These are phyloP conservation scores for Chymomyza costata DNA, from an alignment of 1,140 invertebrate species.

Conservation along the genomic window DNA sequence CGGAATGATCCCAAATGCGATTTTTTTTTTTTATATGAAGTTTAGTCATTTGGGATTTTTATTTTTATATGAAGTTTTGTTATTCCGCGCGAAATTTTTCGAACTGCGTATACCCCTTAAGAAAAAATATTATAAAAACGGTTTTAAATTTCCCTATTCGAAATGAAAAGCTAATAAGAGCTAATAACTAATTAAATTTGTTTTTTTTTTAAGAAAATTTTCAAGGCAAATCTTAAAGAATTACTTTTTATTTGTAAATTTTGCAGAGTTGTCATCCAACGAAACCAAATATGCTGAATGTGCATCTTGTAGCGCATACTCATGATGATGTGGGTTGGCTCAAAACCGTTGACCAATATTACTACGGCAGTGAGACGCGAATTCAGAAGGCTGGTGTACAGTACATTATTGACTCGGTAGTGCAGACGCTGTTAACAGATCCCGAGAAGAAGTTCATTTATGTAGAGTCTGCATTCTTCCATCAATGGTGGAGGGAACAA, in stretches of 20 bases:
- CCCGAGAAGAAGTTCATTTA: slow-evolving; percentile 83
- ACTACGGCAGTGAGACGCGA: slow-evolving; percentile 77
- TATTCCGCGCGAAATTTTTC: too few relatives aligned
- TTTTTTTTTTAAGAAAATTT: background rate
- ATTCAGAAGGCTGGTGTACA: slow-evolving; percentile 90
- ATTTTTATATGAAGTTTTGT: too few relatives aligned
- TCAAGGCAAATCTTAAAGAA: background rate
- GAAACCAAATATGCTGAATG: slow-evolving; percentile 78
- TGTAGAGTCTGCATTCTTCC: slow-evolving; percentile 92
- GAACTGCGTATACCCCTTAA: background rate
- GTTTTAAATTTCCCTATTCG: too few relatives aligned
- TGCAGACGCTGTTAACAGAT: slow-evolving; percentile 85
- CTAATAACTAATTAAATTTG: background rate
- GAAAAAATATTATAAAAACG: background rate
- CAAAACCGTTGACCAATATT: slow-evolving; percentile 89
- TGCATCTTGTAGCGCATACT: slow-evolving; percentile 88
- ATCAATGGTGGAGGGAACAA: slow-evolving; percentile 93
- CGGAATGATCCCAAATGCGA: too few relatives aligned
- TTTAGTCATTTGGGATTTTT: too few relatives aligned
- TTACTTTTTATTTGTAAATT: background rate
- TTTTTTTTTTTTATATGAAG: too few relatives aligned
- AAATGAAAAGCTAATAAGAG: background rate
- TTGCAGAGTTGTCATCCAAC: slow-evolving; percentile 40
- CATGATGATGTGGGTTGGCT: slow-evolving; percentile 96
- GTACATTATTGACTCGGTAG: slow-evolving; percentile 93